Percentiles rank a stretch among this genome's conserved stretches.
phyloP scores from a whole-genome alignment of 2,113 vertebrate species.

The Lycaon pictus region DNA sequence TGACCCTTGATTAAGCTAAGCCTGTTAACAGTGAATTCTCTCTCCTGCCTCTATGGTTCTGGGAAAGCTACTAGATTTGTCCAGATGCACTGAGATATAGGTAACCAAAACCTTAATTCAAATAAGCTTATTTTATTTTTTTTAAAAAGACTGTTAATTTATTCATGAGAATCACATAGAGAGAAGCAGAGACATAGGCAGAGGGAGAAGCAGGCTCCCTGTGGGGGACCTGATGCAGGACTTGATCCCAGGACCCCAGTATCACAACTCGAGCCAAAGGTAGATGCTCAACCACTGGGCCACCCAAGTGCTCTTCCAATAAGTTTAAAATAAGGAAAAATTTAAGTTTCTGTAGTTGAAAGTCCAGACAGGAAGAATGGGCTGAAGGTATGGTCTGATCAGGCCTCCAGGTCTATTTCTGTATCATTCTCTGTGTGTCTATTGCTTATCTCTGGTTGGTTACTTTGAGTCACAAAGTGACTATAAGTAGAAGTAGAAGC shows the following conservation, averaged over 20 bases:
- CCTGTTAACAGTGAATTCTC: neutral
- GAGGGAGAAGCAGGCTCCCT: too few relatives aligned
- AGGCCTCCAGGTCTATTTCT: neutral
- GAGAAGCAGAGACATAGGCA: too few relatives aligned
- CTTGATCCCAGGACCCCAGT: too few relatives aligned
- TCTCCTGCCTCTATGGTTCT: neutral
- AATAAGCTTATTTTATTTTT: neutral
- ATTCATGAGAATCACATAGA: too few relatives aligned
- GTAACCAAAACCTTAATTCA: neutral
- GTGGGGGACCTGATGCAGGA: too few relatives aligned
- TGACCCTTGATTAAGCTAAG: neutral
- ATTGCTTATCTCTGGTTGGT: neutral
- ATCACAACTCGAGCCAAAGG: too few relatives aligned
- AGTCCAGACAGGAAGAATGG: neutral
- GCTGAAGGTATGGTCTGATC: neutral
- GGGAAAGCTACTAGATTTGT: neutral
- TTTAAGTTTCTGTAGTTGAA: neutral
- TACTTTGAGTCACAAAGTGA: neutral
- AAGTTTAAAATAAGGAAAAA: neutral
- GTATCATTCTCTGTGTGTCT: neutral
- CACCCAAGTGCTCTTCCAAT: too few relatives aligned
- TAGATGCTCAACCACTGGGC: too few relatives aligned
- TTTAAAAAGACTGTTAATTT: too few relatives aligned
- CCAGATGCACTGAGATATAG: neutral
- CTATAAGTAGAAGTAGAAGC: neutral